phyloP scores from a whole-genome alignment of 2,113 vertebrate species.

The Microtus ochrogaster region DNA sequence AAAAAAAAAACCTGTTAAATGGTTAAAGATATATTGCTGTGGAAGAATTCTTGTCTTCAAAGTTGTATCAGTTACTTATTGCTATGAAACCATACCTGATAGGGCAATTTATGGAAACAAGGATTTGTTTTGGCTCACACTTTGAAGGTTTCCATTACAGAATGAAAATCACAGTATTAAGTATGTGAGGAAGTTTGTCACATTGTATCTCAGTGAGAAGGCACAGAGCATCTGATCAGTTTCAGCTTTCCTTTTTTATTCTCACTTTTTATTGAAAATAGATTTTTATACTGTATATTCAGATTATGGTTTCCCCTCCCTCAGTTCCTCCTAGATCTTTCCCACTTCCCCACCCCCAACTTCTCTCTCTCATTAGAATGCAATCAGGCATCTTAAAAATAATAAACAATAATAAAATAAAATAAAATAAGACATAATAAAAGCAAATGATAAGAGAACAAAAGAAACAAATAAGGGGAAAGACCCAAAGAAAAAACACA shows the following conservation, averaged over 20 bases:
- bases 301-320: not conserved
- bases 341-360: not conserved
- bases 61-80: too few relatives aligned
- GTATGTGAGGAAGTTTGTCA: not conserved
- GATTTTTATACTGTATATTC: too few relatives aligned
- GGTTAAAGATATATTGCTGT: not conserved
- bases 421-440: not conserved
- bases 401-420: not conserved
- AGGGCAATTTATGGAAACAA: not conserved
- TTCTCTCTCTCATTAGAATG: not conserved
- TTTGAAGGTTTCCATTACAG: too few relatives aligned
- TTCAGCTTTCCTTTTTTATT: not conserved
- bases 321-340: not conserved
- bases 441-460: not conserved
- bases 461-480: not conserved
- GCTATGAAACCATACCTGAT: not conserved
- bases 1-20: too few relatives aligned
- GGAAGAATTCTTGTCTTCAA: not conserved
- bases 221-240: not conserved
- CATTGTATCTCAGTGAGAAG: not conserved
- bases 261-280: not conserved
- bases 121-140: not conserved
- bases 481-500: not conserved
- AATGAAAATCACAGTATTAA: not conserved
- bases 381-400: not conserved